These are phyloP conservation scores for Melospiza melodia DNA, from an alignment of 2,113 vertebrate genomes.

Conservation along the genomic window DNA sequence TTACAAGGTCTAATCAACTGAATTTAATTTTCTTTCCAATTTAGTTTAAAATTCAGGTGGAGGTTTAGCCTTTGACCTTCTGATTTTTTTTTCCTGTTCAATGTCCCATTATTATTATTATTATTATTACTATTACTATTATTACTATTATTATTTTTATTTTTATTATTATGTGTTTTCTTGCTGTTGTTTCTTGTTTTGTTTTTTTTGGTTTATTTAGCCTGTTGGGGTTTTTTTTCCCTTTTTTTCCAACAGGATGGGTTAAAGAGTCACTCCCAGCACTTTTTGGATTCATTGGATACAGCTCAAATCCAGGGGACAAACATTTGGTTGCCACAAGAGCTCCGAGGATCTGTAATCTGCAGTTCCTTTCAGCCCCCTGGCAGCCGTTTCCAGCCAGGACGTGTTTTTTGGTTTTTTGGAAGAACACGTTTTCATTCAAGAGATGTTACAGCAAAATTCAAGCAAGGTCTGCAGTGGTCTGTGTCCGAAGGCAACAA, in stretches of 20 bases:
- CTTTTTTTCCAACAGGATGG: neutral
- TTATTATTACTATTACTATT: no score
- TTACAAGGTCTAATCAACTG: neutral
- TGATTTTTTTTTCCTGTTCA: neutral
- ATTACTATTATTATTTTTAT: neutral
- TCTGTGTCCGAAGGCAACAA: slow-evolving; percentile 32
- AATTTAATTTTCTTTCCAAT: neutral
- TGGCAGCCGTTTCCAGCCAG: slow-evolving; percentile 17
- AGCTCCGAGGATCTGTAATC: neutral
- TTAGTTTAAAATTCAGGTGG: neutral
- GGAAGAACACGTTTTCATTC: neutral
- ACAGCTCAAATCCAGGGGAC: neutral
- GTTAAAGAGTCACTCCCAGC: neutral
- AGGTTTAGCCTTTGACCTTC: neutral
- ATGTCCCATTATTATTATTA: neutral
- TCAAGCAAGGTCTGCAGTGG: neutral
- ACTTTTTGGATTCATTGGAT: neutral
- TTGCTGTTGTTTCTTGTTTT: neutral
- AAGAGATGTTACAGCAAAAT: slow-evolving; percentile 18
- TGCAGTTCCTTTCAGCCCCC: neutral
- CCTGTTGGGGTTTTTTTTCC: neutral
- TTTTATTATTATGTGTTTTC: neutral
- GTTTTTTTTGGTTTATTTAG: neutral
- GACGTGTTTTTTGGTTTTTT: neutral
- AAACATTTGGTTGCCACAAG: slow-evolving; percentile 13